A percentile compares a stretch with the other conserved stretches of the same genome.
Evolutionary conservation across 1,140 invertebrate species (phyloP).

Genomic region (Pogonognathellus flavescens): DNA sequence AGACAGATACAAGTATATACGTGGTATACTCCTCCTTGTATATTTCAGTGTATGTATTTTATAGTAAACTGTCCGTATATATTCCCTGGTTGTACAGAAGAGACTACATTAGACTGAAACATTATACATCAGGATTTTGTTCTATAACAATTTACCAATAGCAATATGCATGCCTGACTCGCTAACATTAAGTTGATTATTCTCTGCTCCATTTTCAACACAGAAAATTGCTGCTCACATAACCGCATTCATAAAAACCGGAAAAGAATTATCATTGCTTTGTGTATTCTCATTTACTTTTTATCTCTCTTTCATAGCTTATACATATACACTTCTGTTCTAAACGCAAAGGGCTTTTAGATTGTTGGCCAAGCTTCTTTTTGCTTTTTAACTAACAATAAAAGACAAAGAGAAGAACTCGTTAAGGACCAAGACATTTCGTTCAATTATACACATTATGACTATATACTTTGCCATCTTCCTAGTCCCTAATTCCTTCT

Average conservation of each 20-base stretch:
- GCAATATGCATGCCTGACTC: neutral
- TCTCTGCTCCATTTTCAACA: slow-evolving; percentile 39
- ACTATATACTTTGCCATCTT: neutral
- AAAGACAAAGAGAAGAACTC: slow-evolving; percentile 16
- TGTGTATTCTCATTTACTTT: slow-evolving; percentile 29
- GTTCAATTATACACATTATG: slow-evolving; percentile 37
- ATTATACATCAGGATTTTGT: neutral
- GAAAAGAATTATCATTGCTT: slow-evolving; percentile 46
- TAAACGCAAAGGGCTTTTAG: neutral
- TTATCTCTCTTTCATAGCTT: slow-evolving; percentile 3
- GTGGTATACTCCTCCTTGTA: neutral
- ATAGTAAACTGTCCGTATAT: no score
- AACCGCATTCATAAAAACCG: slow-evolving; percentile 35
- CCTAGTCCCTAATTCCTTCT: slow-evolving; percentile 4
- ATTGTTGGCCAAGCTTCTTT: neutral
- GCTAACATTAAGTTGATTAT: slow-evolving; percentile 18
- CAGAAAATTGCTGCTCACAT: neutral
- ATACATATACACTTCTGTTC: neutral
- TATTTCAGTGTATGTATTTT: neutral
- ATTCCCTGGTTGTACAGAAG: no score
- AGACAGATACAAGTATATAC: neutral
- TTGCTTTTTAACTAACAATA: neutral
- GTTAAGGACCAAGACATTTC: slow-evolving; percentile 22
- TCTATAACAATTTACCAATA: slow-evolving; percentile 15
- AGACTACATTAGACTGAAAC: no score